These are phyloP conservation scores for Paguma larvata DNA, from an alignment of 2,797 vertebrate species.

Conservation along the genomic window DNA sequence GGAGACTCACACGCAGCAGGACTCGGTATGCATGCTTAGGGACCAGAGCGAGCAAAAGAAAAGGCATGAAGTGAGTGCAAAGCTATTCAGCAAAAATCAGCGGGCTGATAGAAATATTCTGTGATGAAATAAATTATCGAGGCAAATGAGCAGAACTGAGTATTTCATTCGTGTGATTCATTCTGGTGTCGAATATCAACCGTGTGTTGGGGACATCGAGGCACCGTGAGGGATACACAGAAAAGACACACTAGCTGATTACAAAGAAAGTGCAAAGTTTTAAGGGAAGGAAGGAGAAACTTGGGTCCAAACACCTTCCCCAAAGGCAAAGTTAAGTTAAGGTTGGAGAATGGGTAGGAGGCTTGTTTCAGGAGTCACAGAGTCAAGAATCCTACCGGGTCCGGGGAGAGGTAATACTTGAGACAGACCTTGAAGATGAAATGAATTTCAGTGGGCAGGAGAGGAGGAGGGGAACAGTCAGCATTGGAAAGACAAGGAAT, in stretches of 20 bases:
- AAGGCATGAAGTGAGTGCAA: not conserved
- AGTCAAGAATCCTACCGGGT: not conserved
- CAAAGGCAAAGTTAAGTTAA: not conserved
- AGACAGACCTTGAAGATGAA: not conserved
- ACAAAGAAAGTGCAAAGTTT: not conserved
- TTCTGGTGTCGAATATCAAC: not conserved
- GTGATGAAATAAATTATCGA: conserved; percentile 60
- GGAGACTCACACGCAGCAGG: conserved; percentile 61
- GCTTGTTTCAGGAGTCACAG: not conserved
- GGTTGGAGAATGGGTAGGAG: not conserved
- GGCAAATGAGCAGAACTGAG: not conserved
- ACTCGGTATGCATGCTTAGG: not conserved
- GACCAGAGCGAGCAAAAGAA: not conserved
- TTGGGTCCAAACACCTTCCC: not conserved
- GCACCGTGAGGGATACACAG: not conserved
- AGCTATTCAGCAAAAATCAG: not conserved
- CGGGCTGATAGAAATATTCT: not conserved
- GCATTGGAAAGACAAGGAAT: not conserved
- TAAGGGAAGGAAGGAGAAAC: not conserved
- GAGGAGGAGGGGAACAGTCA: fast-evolving
- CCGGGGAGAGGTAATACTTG: not conserved
- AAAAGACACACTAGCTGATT: too few species aligned
- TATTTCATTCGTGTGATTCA: not conserved
- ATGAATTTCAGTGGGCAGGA: not conserved
- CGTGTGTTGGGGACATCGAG: fast-evolving